A percentile compares a stretch with the other conserved stretches of the same genome.
These are phyloP conservation scores for Clavelina lepadiformis DNA, from an alignment of 23 tunicate genomes.

Conservation along the genomic window DNA sequence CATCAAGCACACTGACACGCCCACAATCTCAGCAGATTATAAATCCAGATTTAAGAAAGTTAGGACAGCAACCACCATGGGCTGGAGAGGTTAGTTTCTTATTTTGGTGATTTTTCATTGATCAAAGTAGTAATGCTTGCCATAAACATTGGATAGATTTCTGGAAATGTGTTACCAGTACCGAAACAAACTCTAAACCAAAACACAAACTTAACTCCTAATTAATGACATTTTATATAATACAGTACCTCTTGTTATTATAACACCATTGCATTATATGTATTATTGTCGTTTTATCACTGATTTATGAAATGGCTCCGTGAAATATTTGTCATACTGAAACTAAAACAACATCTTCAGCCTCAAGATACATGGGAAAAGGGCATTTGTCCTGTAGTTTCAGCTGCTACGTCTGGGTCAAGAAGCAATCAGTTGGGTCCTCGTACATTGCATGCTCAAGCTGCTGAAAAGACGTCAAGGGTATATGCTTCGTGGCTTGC, in stretches of 20 bases:
- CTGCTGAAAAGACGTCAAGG: conserved; percentile 30
- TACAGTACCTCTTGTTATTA: too few species aligned
- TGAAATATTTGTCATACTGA: too few species aligned
- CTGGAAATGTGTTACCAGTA: not conserved
- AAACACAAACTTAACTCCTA: too few species aligned
- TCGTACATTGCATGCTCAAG: not conserved
- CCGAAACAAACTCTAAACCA: too few species aligned
- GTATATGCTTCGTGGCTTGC: conserved; percentile 87
- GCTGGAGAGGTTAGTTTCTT: conserved; percentile 40
- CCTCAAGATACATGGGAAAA: conserved; percentile 14
- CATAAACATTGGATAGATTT: too few species aligned
- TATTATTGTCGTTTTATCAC: too few species aligned
- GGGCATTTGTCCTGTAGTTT: conserved; percentile 8
- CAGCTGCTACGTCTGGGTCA: conserved; percentile 10
- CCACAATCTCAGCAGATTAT: conserved; percentile 57
- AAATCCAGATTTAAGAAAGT: conserved; percentile 40
- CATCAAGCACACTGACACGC: conserved; percentile 55
- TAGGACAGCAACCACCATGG: conserved; percentile 20
- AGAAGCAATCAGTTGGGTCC: too few species aligned
- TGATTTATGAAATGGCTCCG: too few species aligned
- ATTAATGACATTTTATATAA: too few species aligned
- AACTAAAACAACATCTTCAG: conserved; percentile 5
- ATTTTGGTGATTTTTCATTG: too few species aligned
- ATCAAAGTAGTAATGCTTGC: too few species aligned
- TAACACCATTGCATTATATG: too few species aligned